Percentiles rank a stretch among this genome's conserved stretches.
phyloP scores from a whole-genome alignment of 2,797 vertebrate genomes.

The Tadarida brasiliensis region DNA sequence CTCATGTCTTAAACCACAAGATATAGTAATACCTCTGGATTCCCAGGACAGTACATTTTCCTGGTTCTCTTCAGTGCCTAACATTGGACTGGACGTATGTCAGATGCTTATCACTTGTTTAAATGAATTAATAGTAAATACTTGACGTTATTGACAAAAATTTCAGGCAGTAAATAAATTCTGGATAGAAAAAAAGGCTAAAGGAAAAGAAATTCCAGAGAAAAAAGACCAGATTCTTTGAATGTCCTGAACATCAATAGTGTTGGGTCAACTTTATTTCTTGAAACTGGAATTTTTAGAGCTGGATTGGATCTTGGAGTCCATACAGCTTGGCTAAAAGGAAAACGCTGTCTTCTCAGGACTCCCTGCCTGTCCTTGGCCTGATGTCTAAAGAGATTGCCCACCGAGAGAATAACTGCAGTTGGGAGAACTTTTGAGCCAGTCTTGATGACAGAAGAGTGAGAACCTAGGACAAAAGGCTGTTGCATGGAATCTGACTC shows the following conservation, averaged over 20 bases:
- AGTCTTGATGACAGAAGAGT: not conserved
- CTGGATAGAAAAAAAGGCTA: not conserved
- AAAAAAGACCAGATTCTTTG: not conserved
- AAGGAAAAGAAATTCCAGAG: not conserved
- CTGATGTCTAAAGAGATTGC: not conserved
- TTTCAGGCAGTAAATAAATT: not conserved
- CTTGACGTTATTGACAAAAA: not conserved
- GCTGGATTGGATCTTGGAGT: not conserved
- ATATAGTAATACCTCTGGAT: fast-evolving
- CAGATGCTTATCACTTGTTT: not conserved
- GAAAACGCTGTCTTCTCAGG: not conserved
- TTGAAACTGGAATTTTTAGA: not conserved
- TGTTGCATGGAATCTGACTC: not conserved
- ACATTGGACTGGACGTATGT: not conserved
- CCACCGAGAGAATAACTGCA: not conserved
- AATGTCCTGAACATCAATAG: not conserved
- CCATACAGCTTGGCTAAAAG: not conserved
- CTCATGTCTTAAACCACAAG: not conserved
- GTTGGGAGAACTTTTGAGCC: not conserved
- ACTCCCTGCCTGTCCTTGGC: not conserved
- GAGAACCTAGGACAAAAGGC: not conserved
- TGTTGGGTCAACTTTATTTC: not conserved
- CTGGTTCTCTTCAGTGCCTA: not conserved
- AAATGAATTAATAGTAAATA: not conserved
- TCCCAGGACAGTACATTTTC: not conserved